These are phyloP conservation scores for Momotus momota DNA, from an alignment of 2,797 vertebrate species.

Conservation along the genomic window DNA sequence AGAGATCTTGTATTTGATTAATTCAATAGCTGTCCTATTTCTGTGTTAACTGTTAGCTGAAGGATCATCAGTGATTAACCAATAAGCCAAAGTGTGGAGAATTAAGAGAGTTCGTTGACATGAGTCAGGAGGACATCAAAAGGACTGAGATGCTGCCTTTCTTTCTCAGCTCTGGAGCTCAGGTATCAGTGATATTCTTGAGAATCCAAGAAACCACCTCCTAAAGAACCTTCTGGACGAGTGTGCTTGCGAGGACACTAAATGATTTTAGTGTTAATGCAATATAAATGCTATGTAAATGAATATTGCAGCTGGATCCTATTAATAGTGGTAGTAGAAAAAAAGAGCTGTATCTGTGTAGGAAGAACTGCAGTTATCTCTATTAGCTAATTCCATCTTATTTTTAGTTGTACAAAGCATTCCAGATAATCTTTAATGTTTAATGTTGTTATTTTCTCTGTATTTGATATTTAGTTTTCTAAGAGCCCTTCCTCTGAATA, in stretches of 20 bases:
- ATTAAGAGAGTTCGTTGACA: neutral
- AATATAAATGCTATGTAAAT: constrained; percentile 8
- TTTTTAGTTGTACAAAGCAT: neutral
- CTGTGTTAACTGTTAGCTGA: neutral
- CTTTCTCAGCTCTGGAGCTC: neutral
- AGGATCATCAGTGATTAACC: neutral
- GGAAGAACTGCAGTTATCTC: neutral
- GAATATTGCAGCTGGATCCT: constrained; percentile 1
- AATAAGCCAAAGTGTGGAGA: neutral
- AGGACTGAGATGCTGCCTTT: neutral
- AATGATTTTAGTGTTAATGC: neutral
- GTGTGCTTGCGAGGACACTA: neutral
- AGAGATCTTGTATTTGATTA: neutral
- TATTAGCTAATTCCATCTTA: neutral
- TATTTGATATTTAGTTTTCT: neutral
- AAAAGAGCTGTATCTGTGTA: constrained; percentile 15
- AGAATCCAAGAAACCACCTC: neutral
- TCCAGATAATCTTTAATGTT: neutral
- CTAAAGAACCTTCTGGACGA: neutral
- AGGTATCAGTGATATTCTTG: neutral
- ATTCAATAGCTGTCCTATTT: neutral
- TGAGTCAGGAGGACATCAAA: neutral
- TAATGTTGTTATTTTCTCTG: neutral
- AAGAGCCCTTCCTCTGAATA: neutral
- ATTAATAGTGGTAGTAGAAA: constrained; percentile 28